A percentile compares a stretch with the other conserved stretches of the same genome.
Evolutionary conservation across 1,140 invertebrate genomes (phyloP).

Genomic region (Drosophila jambulina): DNA sequence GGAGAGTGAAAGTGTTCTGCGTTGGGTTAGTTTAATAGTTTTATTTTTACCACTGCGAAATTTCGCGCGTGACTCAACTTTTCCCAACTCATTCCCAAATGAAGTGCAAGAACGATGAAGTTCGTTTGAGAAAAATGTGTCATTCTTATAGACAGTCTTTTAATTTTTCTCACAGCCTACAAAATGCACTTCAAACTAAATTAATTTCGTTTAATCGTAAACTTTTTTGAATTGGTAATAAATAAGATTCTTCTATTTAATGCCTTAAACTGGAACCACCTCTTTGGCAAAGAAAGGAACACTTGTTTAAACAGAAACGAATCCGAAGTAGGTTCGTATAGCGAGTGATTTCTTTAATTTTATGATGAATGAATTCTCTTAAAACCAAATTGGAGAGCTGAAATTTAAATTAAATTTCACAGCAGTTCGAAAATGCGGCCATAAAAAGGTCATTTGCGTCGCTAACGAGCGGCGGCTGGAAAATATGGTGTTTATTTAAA

Average conservation of each 20-base stretch:
- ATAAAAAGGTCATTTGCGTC: slow-evolving; percentile 71
- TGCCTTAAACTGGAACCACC: too few species aligned
- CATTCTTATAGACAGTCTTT: not conserved
- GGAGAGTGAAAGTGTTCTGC: slow-evolving; percentile 69
- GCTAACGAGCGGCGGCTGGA: slow-evolving; percentile 65
- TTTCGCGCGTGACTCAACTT: slow-evolving; percentile 15
- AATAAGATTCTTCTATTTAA: too few species aligned
- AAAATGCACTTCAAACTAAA: not conserved
- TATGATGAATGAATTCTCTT: slow-evolving; percentile 3
- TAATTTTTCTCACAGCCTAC: not conserved
- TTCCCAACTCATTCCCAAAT: slow-evolving; percentile 11
- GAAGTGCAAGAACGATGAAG: slow-evolving; percentile 12
- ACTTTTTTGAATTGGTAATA: not conserved
- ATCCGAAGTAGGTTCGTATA: too few species aligned
- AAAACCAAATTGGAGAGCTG: slow-evolving; percentile 7
- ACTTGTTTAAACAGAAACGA: not conserved
- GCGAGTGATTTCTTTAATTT: not conserved
- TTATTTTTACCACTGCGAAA: slow-evolving; percentile 34
- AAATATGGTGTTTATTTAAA: slow-evolving; percentile 49
- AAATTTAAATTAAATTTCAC: slow-evolving; percentile 24
- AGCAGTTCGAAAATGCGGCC: slow-evolving; percentile 37
- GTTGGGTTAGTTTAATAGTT: slow-evolving; percentile 44
- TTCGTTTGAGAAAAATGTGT: not conserved
- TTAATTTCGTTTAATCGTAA: not conserved
- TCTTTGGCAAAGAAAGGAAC: too few species aligned